Evolutionary conservation across 2,113 vertebrate genomes (phyloP).

Genomic region (Garra rufa): DNA sequence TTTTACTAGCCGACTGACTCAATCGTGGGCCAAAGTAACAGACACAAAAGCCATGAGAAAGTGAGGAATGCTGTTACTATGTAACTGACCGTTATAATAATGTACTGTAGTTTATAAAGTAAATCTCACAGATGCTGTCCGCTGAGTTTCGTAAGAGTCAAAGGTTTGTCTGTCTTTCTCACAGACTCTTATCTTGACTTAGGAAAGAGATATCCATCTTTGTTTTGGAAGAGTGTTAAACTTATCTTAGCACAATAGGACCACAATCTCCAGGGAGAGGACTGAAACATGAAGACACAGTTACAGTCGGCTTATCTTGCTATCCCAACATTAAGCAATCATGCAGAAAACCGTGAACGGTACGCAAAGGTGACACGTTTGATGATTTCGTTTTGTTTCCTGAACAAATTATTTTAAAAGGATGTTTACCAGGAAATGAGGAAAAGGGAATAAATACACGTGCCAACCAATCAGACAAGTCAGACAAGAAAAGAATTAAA

Average conservation of each 20-base stretch:
- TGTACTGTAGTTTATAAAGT: neutral
- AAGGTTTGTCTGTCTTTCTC: slow-evolving; percentile 38
- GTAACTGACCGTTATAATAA: slow-evolving; percentile 7
- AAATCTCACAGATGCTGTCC: neutral
- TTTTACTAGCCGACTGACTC: neutral
- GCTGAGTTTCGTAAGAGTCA: slow-evolving; percentile 20
- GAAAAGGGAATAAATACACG: neutral
- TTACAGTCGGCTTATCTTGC: neutral
- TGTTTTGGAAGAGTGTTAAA: slow-evolving; percentile 13
- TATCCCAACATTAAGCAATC: neutral
- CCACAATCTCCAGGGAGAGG: neutral
- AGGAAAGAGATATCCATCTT: slow-evolving; percentile 13
- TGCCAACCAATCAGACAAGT: neutral
- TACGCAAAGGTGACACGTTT: neutral
- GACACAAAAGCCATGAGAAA: neutral
- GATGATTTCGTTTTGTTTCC: neutral
- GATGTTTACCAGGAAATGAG: neutral
- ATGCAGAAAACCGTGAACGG: neutral
- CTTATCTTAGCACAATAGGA: neutral
- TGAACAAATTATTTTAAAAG: neutral
- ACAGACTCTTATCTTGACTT: slow-evolving; percentile 19
- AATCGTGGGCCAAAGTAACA: neutral
- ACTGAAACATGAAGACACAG: neutral
- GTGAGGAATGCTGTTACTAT: neutral
- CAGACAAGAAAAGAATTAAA: neutral